Evolutionary conservation across 1,140 invertebrate genomes (phyloP), one percentile per base, ranked within the genome.

Genomic region (Lepidurus packardi): DNA sequence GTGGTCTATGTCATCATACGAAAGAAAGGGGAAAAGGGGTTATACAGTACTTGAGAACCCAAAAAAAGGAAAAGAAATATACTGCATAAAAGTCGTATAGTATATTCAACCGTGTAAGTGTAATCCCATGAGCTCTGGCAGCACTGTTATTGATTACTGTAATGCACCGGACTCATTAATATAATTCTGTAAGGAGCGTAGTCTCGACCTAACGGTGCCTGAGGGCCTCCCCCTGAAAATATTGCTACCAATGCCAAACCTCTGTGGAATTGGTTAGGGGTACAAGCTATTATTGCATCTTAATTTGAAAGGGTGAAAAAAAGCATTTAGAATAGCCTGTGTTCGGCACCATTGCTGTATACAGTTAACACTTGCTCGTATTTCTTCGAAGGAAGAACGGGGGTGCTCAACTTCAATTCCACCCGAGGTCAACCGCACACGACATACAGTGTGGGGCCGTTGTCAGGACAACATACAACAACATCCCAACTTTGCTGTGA

Each of bases 401-500:
- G 34, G 1, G 34, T 4, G 34, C 34, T 34, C 34, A 3, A 34
- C 34, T 34, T 4, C 34, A 34, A 34, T 34, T 34, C 34, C 53
- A 65, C 0, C n/a, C 16, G 53, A 65, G 53, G 13, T 65, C 13
- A 21, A 65, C 53, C 53, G 2, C 21, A 65, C 53, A 65, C 21
- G 53, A 65, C 53, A 65, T 65, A 16, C 53, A 65, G 53, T 65
- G 53, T 21, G 16, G 53, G 53, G 16, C 21, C 9, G 53, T 65
- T 65, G 53, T 65, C 53, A 65, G 53, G 53, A 16, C 53, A 65
- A 65, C 53, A 65, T 65, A 65, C 53, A 65, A 65, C 53, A 65
- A 65, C 53, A 65, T n/a, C 53, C 53, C 4, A 21, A 65, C 6
- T 65, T 65, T 65, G 16, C 16, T n/a, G 21, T 7, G 53, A 65